phyloP scores from a whole-genome alignment of 2,888 invertebrate genomes.

The Penaeus monodon region DNA sequence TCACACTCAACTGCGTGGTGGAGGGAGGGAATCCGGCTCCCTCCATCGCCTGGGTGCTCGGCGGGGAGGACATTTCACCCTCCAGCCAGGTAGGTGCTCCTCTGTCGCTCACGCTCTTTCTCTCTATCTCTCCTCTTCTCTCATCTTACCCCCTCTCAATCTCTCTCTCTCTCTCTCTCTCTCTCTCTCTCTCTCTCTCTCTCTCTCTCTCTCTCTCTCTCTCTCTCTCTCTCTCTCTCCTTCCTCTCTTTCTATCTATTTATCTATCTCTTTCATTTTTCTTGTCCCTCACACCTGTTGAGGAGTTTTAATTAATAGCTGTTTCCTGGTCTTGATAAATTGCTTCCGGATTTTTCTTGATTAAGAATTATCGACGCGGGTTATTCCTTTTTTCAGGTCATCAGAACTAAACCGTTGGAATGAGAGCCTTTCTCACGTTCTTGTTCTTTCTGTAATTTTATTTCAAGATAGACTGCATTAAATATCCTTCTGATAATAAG shows the following conservation, averaged over 20 bases:
- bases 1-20: slow-evolving; percentile 86
- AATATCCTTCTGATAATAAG: too few species aligned
- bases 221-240: background rate
- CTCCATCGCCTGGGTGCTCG: slow-evolving; percentile 77
- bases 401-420: too few species aligned
- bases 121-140: background rate
- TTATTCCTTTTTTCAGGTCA: background rate
- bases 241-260: slow-evolving; percentile 4
- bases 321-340: too few species aligned
- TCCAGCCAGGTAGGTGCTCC: slow-evolving; percentile 40
- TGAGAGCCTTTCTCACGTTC: too few species aligned
- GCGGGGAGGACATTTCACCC: slow-evolving; percentile 60
- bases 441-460: too few species aligned
- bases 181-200: background rate
- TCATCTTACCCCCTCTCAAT: background rate
- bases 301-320: too few species aligned
- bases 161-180: background rate
- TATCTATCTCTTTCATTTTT: background rate
- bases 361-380: background rate
- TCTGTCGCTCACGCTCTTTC: background rate
- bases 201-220: background rate
- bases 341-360: too few species aligned
- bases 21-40: slow-evolving; percentile 84
- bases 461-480: too few species aligned
- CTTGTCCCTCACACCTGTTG: background rate